phyloP scores from a whole-genome alignment of 2,113 vertebrate species.

The Electrona antarctica region DNA sequence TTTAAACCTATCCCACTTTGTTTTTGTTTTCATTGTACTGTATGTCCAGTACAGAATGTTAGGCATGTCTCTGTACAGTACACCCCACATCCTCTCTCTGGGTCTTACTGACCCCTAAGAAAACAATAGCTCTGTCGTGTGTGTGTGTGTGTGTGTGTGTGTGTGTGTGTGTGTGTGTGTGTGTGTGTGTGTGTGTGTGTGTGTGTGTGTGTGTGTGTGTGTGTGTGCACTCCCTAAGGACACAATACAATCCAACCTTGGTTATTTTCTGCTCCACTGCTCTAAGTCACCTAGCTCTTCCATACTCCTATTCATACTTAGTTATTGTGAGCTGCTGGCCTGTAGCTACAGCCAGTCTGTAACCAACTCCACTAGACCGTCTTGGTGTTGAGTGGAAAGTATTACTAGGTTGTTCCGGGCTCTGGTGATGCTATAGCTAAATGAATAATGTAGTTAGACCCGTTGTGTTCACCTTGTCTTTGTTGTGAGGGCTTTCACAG shows the following conservation, averaged over 20 bases:
- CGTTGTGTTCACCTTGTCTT: background rate
- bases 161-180: background rate
- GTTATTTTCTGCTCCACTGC: conserved; percentile 46
- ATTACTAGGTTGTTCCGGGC: background rate
- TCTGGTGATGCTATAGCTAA: background rate
- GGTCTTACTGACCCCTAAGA: conserved; percentile 39
- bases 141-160: conserved; percentile 7
- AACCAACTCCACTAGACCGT: no score
- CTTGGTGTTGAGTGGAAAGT: no score
- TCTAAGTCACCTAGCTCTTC: no score
- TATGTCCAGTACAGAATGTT: conserved; percentile 31
- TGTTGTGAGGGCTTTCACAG: background rate
- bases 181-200: conserved; percentile 24
- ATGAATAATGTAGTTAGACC: background rate
- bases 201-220: conserved; percentile 26
- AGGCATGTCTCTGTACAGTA: conserved; percentile 9
- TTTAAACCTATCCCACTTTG: no score
- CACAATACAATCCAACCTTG: conserved; percentile 65
- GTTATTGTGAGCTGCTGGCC: no score
- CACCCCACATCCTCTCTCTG: conserved; percentile 43
- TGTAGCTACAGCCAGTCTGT: no score
- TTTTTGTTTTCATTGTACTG: background rate
- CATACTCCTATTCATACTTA: no score
- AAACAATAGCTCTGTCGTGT: conserved; percentile 61
- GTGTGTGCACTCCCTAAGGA: conserved; percentile 30